Conservation (phyloP, 2,113 vertebrate species). For the Conger conger region DNA sequence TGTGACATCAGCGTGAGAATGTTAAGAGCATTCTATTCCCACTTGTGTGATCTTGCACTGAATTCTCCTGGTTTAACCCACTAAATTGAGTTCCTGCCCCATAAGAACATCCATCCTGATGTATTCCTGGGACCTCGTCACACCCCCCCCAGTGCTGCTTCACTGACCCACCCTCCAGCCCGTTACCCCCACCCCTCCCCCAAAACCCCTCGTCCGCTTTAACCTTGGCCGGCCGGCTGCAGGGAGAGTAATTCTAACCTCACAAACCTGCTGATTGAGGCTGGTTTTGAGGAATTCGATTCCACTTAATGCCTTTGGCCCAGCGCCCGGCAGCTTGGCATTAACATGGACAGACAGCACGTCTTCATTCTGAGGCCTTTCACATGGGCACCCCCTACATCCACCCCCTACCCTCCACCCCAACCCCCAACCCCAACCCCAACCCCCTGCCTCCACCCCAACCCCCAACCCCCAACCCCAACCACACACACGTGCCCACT, state of each 20-base stretch:
- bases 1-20: too few relatives aligned
- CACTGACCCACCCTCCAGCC: constrained; percentile 67
- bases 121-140: not conserved
- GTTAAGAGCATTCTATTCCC: not conserved
- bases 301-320: constrained; percentile 84
- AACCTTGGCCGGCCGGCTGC: constrained; percentile 92
- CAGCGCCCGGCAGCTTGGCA: constrained; percentile 70
- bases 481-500: too few relatives aligned
- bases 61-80: not conserved
- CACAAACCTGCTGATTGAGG: constrained; percentile 93
- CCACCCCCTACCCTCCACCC: constrained; percentile 25
- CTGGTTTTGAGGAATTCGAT: constrained; percentile 85
- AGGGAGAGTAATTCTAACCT: constrained; percentile 82
- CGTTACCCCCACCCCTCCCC: constrained; percentile 84
- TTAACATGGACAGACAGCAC: constrained; percentile 74
- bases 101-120: not conserved
- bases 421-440: constrained; percentile 27
- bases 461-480: not conserved
- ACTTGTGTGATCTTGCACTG: not conserved
- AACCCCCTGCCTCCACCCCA: not conserved
- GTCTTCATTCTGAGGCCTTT: constrained; percentile 42
- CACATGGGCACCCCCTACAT: not conserved
- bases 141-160: not conserved
- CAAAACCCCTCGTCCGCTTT: constrained; percentile 91
- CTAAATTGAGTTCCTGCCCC: not conserved